Conservation (phyloP, 2,113 vertebrate species). For the Vidua chalybeata region DNA sequence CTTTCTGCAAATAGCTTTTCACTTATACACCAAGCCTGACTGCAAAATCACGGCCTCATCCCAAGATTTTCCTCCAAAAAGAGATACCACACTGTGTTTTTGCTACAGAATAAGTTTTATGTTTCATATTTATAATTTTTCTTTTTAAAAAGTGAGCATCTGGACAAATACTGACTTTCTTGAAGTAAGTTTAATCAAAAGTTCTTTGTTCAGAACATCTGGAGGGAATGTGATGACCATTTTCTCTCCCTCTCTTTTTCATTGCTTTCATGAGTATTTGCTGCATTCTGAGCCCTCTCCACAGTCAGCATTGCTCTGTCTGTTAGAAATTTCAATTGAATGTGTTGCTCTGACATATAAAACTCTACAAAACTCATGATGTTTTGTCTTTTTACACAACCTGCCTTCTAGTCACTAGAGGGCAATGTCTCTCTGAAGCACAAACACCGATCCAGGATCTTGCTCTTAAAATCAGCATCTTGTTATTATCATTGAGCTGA, state of each 20-base stretch:
- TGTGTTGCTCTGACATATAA: background rate
- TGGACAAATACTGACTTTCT: background rate
- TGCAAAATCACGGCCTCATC: background rate
- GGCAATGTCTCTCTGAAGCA: background rate
- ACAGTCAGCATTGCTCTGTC: background rate
- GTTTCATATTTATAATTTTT: background rate
- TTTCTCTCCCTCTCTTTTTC: background rate
- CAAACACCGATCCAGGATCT: rapidly evolving
- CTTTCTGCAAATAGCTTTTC: background rate
- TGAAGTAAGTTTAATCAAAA: background rate
- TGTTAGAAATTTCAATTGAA: background rate
- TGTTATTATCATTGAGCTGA: background rate
- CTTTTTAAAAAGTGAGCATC: background rate
- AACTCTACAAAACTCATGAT: background rate
- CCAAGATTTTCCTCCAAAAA: background rate
- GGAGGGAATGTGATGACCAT: background rate
- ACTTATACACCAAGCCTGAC: background rate
- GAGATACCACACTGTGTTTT: background rate
- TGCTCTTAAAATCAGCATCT: background rate
- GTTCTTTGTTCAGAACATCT: background rate
- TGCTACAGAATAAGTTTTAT: background rate
- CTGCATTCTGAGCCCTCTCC: background rate
- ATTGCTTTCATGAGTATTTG: background rate
- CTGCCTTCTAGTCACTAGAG: conserved; percentile 29
- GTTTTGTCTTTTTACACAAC: background rate